phyloP scores from a whole-genome alignment of 1,140 invertebrate genomes.

The Centruroides vittatus region DNA sequence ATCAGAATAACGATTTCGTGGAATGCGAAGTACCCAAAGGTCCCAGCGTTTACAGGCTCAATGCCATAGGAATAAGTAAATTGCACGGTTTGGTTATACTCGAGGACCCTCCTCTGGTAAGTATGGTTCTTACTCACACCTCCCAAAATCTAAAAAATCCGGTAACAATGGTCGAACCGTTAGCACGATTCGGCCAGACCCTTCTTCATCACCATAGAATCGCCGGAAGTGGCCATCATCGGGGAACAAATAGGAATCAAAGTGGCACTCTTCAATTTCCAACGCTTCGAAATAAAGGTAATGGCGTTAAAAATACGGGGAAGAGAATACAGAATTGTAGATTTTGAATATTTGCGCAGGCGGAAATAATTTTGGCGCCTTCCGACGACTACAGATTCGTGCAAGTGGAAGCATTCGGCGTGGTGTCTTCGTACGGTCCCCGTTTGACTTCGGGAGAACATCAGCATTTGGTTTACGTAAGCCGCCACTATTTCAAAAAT shows the following conservation, averaged over 20 bases:
- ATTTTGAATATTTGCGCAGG: constrained; percentile 11
- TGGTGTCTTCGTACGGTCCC: constrained; percentile 36
- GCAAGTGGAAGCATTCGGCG: constrained; percentile 37
- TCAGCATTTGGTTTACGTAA: constrained; percentile 37
- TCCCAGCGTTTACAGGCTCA: constrained; percentile 32
- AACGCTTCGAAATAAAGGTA: constrained; percentile 25
- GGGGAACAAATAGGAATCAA: constrained; percentile 44
- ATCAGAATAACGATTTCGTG: constrained; percentile 23
- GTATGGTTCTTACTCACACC: neutral
- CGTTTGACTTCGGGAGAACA: constrained; percentile 28
- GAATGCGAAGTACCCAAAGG: constrained; percentile 25
- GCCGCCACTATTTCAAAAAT: neutral
- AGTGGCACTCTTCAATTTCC: constrained; percentile 40
- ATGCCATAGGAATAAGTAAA: constrained; percentile 33
- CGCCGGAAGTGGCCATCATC: constrained; percentile 32
- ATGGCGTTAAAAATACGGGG: neutral
- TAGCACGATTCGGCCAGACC: constrained; percentile 36
- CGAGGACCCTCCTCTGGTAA: constrained; percentile 25
- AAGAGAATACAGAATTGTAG: neutral
- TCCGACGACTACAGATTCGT: constrained; percentile 40
- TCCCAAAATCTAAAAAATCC: neutral
- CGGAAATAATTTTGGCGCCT: constrained; percentile 30
- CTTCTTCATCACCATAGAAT: constrained; percentile 41
- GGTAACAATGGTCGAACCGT: neutral
- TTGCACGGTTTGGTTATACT: constrained; percentile 31